These are phyloP conservation scores for Coreius guichenoti DNA, from an alignment of 2,797 vertebrate genomes.

Conservation along the genomic window DNA sequence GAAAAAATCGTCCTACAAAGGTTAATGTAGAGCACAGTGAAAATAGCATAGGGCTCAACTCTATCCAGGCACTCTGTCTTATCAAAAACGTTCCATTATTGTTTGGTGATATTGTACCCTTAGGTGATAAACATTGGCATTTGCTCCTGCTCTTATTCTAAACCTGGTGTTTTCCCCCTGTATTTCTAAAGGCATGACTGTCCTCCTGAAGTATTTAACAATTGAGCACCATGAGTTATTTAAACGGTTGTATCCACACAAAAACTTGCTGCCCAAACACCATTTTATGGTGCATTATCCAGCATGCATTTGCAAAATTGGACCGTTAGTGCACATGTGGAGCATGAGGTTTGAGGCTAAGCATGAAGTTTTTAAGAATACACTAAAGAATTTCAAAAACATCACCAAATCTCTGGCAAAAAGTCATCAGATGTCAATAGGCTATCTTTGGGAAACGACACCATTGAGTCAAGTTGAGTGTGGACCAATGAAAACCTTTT, in stretches of 20 bases:
- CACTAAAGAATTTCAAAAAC: conserved; percentile 48
- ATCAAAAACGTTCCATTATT: conserved; percentile 32
- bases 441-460: conserved; percentile 46
- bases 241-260: conserved; percentile 49
- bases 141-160: conserved; percentile 29
- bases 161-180: conserved; percentile 17
- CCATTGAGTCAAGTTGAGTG: background rate
- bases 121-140: conserved; percentile 24
- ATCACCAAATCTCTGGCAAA: conserved; percentile 25
- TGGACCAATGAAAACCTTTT: too few relatives aligned
- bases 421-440: conserved; percentile 19
- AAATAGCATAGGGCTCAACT: conserved; percentile 15
- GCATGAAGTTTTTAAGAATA: conserved; percentile 53
- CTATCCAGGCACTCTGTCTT: conserved; percentile 26
- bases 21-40: background rate
- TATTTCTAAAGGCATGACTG: conserved; percentile 27
- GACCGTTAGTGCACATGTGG: conserved; percentile 49
- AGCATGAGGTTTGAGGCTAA: conserved; percentile 51
- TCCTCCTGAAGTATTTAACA: conserved; percentile 31
- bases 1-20: background rate
- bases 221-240: conserved; percentile 31
- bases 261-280: conserved; percentile 44
- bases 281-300: conserved; percentile 54
- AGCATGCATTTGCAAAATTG: conserved; percentile 50
- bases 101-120: conserved; percentile 29